Evolutionary conservation across 2,888 invertebrate species (phyloP).

Genomic region (Zaprionus obscuricornis): DNA sequence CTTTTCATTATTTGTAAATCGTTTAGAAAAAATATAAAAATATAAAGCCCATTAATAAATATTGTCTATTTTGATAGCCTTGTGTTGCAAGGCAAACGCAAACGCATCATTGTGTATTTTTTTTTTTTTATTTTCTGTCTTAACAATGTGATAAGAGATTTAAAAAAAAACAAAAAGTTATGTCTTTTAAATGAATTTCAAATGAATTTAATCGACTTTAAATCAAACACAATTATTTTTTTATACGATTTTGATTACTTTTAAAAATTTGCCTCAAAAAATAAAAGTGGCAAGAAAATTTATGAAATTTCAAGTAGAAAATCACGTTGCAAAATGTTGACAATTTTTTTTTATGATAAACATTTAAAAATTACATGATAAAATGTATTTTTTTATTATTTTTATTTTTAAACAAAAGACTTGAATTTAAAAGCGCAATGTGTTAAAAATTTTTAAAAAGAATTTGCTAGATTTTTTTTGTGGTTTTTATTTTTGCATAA

Average conservation of each 20-base stretch:
- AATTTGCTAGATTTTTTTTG: conserved; percentile 26
- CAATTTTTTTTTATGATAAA: no score
- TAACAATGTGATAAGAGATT: conserved; percentile 52
- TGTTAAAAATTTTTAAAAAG: conserved; percentile 3
- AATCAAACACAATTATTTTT: conserved; percentile 55
- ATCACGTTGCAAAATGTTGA: no score
- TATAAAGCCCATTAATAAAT: conserved; percentile 57
- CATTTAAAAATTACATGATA: conserved; percentile 62
- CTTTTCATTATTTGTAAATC: conserved; percentile 48
- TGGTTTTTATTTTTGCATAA: conserved; percentile 42
- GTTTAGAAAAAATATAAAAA: conserved; percentile 19
- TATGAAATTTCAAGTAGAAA: conserved; percentile 3
- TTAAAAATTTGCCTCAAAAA: conserved; percentile 2
- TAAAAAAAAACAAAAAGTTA: conserved; percentile 47
- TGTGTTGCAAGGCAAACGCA: no score
- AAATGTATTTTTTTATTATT: conserved; percentile 44
- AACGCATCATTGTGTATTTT: neutral
- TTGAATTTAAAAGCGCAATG: no score
- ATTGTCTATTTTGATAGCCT: neutral
- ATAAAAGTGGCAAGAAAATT: neutral
- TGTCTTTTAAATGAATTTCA: conserved; percentile 70
- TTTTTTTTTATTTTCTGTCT: conserved; percentile 23
- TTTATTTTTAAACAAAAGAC: conserved; percentile 30
- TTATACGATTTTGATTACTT: conserved; percentile 55
- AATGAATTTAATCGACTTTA: conserved; percentile 70